Base-by-base conservation (phyloP, 2,888 invertebrate genomes). In the Epiperipatus broadwayi region DNA sequence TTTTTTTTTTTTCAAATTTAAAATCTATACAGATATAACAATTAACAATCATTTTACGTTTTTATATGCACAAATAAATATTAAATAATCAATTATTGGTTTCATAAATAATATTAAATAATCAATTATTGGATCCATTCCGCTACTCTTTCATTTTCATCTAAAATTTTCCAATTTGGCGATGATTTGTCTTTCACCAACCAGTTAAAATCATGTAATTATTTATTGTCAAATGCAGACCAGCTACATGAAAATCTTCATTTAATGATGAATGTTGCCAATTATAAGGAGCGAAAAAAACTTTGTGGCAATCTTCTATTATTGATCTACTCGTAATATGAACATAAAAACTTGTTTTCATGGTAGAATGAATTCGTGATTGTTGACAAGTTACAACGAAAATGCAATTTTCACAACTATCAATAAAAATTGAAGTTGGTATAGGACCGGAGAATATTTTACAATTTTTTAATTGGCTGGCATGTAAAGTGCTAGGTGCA, bases 121-220 rank as follows among this genome's bases (percentile, higher is more conserved):
- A n/a, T n/a, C n/a, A n/a, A n/a, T n/a, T n/a, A n/a, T n/a, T n/a
- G n/a, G n/a, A n/a, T n/a, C n/a, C n/a, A n/a, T n/a, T n/a, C n/a
- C 31, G 5, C 28, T 19, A 33, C 35, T 40, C 46, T 14, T 18
- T 55, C 50, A 29, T 57, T 46, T 43, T 55, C 56, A 30, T 48
- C 46, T 28, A 59, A 44, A 14, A 59, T 38, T 25, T 44, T 47
- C 63, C 62, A 63, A 47, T 63, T 61, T 8, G 64, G 63, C 10
- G 64, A 91, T 28, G 72, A 74, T 42, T 74, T 71, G 54, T 83
- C 80, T 18, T 71, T 70, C 12, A 81, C 80, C 27, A 91, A 62
- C 91, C 93, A 93, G 59, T 93, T 85, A 52, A 93, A 95, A 59
- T 95, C 93, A 53, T 89, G 84, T 22, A 91, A 57, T 84, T 76